Evolutionary conservation across 1,140 invertebrate species (phyloP).

Genomic region (Platyura marginata): DNA sequence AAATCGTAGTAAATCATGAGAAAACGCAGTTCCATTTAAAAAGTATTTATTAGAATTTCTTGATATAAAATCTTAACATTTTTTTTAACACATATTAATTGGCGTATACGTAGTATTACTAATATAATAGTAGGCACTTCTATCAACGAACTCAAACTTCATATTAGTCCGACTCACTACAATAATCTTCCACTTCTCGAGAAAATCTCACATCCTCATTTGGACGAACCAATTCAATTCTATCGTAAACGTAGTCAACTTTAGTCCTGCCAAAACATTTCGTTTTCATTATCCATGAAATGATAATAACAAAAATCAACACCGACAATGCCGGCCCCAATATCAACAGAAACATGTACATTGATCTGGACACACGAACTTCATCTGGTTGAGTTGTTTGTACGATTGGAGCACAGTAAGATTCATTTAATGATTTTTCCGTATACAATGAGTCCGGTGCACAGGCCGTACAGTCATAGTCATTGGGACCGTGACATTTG

Average conservation of each 20-base stretch:
- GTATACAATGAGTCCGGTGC: slow-evolving; percentile 4
- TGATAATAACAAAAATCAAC: not conserved
- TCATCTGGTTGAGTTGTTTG: not conserved
- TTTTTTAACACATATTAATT: no score
- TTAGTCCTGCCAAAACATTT: not conserved
- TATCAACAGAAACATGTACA: not conserved
- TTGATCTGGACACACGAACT: not conserved
- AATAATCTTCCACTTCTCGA: no score
- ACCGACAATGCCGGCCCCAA: not conserved
- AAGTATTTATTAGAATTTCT: no score
- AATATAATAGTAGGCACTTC: no score
- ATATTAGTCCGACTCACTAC: no score
- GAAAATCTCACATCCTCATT: not conserved
- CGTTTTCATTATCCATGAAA: not conserved
- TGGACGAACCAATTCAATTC: not conserved
- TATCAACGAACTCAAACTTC: no score
- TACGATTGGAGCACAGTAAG: not conserved
- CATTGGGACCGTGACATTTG: slow-evolving; percentile 11
- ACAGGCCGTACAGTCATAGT: slow-evolving; percentile 16
- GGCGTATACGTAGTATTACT: no score
- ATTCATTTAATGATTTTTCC: not conserved
- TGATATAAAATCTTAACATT: no score
- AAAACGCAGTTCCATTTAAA: no score
- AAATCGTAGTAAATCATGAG: no score
- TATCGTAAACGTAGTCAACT: not conserved